phyloP scores from a whole-genome alignment of 2,888 invertebrate genomes.

The Chirona hameri region DNA sequence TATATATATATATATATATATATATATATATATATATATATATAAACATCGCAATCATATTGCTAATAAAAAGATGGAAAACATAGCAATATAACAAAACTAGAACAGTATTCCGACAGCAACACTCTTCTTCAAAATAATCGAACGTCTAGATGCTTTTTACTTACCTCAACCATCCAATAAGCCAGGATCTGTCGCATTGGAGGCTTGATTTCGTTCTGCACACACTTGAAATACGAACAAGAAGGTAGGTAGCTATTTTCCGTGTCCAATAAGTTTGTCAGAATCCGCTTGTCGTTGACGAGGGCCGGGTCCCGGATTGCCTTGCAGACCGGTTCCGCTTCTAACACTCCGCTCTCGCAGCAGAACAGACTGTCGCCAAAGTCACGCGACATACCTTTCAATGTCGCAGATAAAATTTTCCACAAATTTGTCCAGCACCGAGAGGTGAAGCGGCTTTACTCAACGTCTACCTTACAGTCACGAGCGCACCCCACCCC shows the following conservation, averaged over 20 bases:
- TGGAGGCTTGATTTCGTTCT: slow-evolving; percentile 80
- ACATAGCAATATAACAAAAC: too few species aligned
- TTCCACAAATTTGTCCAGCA: neutral
- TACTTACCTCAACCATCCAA: slow-evolving; percentile 94
- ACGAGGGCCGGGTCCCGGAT: slow-evolving; percentile 70
- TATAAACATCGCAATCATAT: too few species aligned
- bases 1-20: too few species aligned
- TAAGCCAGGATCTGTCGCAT: slow-evolving; percentile 90
- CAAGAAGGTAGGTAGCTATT: slow-evolving; percentile 73
- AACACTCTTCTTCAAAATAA: too few species aligned
- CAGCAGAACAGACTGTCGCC: neutral
- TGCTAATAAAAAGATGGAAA: too few species aligned
- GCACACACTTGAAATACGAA: slow-evolving; percentile 77
- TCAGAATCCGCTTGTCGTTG: slow-evolving; percentile 69
- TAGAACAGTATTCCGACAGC: too few species aligned
- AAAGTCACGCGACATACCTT: neutral
- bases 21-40: too few species aligned
- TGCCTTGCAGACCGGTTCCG: slow-evolving; percentile 49
- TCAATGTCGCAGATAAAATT: neutral
- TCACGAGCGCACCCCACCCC: neutral
- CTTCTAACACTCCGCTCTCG: neutral
- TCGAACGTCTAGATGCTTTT: neutral
- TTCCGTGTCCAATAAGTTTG: slow-evolving; percentile 78
- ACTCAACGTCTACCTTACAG: too few species aligned
- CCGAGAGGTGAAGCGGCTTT: neutral